Conservation (phyloP, 2,888 invertebrate species). For the Polyommatus icarus region DNA sequence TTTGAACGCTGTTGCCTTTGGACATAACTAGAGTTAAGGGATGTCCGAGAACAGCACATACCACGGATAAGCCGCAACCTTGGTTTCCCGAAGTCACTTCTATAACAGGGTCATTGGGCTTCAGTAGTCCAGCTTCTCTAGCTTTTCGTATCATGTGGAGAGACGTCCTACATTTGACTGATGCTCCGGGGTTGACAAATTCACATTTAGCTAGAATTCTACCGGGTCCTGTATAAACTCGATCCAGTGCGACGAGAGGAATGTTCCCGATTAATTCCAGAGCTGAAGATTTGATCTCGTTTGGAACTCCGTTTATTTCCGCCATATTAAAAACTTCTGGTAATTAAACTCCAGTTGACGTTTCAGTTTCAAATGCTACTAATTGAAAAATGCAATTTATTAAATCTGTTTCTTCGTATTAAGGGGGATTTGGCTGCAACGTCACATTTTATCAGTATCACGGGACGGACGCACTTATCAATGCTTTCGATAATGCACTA, state of each 20-base stretch:
- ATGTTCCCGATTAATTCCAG: slow-evolving; percentile 70
- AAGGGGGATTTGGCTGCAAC: not conserved
- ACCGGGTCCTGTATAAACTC: slow-evolving; percentile 65
- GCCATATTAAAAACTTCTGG: not conserved
- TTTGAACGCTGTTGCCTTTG: slow-evolving; percentile 67
- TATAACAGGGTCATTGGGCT: slow-evolving; percentile 61
- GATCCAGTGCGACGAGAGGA: slow-evolving; percentile 67
- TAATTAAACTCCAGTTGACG: not conserved
- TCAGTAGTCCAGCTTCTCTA: slow-evolving; percentile 54
- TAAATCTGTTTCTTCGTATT: slow-evolving; percentile 14
- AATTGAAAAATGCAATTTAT: not conserved
- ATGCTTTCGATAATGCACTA: slow-evolving; percentile 1
- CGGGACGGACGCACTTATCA: slow-evolving; percentile 2
- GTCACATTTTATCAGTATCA: slow-evolving; percentile 24
- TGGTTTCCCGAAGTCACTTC: slow-evolving; percentile 74
- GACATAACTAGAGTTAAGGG: slow-evolving; percentile 72
- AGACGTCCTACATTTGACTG: slow-evolving; percentile 69
- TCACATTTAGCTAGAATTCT: slow-evolving; percentile 71
- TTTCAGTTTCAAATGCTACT: not conserved
- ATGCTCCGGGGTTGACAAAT: slow-evolving; percentile 72
- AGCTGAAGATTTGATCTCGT: slow-evolving; percentile 66
- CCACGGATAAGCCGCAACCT: slow-evolving; percentile 71
- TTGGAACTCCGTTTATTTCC: slow-evolving; percentile 1
- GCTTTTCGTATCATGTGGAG: slow-evolving; percentile 66
- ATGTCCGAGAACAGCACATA: slow-evolving; percentile 67